Base-by-base conservation (phyloP, 2,888 invertebrate genomes). In the Thymelicus sylvestris region DNA sequence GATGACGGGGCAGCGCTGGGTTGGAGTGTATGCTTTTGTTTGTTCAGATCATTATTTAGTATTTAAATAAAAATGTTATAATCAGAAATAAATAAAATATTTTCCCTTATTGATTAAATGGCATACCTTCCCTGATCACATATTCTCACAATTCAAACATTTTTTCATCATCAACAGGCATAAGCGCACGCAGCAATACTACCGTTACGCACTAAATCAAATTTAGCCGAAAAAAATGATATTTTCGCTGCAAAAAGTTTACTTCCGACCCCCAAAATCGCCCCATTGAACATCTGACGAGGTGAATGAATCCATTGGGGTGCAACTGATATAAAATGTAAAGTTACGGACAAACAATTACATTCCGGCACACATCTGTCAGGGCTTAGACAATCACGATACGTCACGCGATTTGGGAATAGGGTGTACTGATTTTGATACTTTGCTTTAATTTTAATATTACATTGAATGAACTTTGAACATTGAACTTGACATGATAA, bases 331-430 rank as follows among this genome's bases (percentile, higher is more conserved):
- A 92, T 89, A 89, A 90, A 92, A 88, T 90, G 88, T 89, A 90
- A 87, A 90, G 86, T 90, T 88, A 86, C 87, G 86, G 81, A 80
- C 89, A 85, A 83, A 91, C 91, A 88, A 91, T 91, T 92, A 93
- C 91, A 93, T 93, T 91, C 93, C 93, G 87, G 85, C 90, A 93
- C 91, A 92, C 93, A 93, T 92, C 93, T 93, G 93, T 93, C 92
- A 90, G 88, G 85, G 90, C 89, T 91, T 91, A 92, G 92, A 91
- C 93, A 93, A 93, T 93, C 93, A 93, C 93, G 92, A 93, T 92
- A 92, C 88, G 91, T 86, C 93, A 93, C 92, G 93, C 93, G 91
- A 93, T 88, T 90, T 86, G 67, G 74, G 75, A 73, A 77, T 62
- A 15, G 44, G 75, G 69, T 7, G 31, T 0, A 71, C n/a, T 24